These are phyloP conservation scores for Ceyx erithaca DNA, from an alignment of 2,797 vertebrate genomes.

Conservation along the genomic window DNA sequence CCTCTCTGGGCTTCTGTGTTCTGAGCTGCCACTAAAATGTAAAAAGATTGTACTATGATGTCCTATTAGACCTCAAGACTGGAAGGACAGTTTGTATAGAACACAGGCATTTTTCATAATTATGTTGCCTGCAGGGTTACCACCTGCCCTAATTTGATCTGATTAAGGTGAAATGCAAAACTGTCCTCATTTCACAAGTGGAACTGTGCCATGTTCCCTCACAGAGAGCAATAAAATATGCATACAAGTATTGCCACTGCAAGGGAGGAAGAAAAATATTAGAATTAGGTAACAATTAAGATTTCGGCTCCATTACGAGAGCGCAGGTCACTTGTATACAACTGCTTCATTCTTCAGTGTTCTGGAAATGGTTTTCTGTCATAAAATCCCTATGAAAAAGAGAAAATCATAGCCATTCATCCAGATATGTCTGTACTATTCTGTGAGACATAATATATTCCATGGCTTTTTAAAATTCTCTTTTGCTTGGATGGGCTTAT, in stretches of 20 bases:
- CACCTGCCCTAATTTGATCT: constrained; percentile 81
- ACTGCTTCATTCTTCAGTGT: not conserved
- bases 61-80: constrained; percentile 57
- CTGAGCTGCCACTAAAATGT: constrained; percentile 36
- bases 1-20: constrained; percentile 4
- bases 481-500: constrained; percentile 56
- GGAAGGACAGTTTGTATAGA: constrained; percentile 64
- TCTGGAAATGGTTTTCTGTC: not conserved
- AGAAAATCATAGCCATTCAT: constrained; percentile 28
- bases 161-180: constrained; percentile 78
- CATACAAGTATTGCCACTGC: not conserved
- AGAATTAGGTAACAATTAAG: not conserved
- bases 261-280: not conserved
- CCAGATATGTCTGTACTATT: constrained; percentile 11
- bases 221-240: constrained; percentile 7
- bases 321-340: not conserved
- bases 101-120: constrained; percentile 76
- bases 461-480: constrained; percentile 46
- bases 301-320: not conserved
- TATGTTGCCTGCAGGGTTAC: constrained; percentile 76
- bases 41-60: constrained; percentile 22
- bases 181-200: constrained; percentile 66
- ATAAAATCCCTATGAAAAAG: not conserved
- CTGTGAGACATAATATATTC: constrained; percentile 36
- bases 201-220: constrained; percentile 46